Base-by-base conservation (phyloP, 1,140 invertebrate genomes). In the Chymomyza costata region DNA sequence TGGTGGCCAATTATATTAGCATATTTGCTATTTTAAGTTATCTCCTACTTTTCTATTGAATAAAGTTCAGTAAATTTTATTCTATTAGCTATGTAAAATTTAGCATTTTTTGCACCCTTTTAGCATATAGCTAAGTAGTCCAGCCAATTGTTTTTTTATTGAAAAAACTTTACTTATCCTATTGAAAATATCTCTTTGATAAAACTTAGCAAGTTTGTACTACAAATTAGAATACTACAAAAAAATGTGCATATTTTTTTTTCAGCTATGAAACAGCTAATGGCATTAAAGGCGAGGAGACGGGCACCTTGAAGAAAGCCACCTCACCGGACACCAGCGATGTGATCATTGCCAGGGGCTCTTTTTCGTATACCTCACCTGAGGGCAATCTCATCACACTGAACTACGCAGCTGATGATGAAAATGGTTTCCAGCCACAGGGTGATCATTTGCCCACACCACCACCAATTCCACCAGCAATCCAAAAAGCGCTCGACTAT, bases 281-380 rank as follows among this genome's bases (percentile, higher is more conserved):
- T 51, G 92, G 92, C 3, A 93, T 93, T 25, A 90, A 90, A 85
- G 87, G 90, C 39, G 85, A 92, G 85, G 88, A 92, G 87, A 87
- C 85, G 63, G 92, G 89, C 40, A 90, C 87, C 37, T 85, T 89
- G 74, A 93, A 90, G 82, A 91, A 91, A 74, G 87, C 88, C 1
- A 88, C 81, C 18, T 86, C 89, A 38, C 86, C 90, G 11, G 88
- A 92, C 57, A 84, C 87, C 28, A 87, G 86, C 59, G 89, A 91
- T 66, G 89, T 90, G 30, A 89, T 91, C 46, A 87, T 91, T 13
- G 91, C 91, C 3, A 88, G 90, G 78, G 93, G 93, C 30, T 90
- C 89, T n/a, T 93, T 89, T 55, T 92, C 92, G 38, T 95, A 95
- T 82, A 94, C 93, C 0, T 92, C 93, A 8, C 92, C 92, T 1